Evolutionary conservation across 2,797 vertebrate genomes (phyloP), one percentile per base, ranked within the genome.

Genomic region (Dallia pectoralis): DNA sequence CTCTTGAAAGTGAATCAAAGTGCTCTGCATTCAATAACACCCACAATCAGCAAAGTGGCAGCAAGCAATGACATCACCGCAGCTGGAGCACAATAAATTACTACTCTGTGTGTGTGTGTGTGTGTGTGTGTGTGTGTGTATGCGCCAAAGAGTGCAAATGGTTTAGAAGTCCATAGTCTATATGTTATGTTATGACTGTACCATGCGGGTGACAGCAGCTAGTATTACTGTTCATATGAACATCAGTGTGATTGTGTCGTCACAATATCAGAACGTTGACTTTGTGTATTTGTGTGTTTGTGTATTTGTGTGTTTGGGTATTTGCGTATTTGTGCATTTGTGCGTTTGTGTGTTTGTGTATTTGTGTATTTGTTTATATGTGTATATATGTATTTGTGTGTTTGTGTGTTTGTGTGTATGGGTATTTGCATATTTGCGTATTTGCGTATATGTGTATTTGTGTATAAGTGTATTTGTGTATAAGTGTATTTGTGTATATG

Each of bases 1-100:
- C 78, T 90, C 89, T 92, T 91, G 89, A 92, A 91, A 82, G 84
- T 67, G 81, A 92, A 93, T 93, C 89, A 92, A 93, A 93, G 90
- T 84, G 84, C 87, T 95, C 95, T 97, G 96, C 93, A 96, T 96
- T 94, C 91, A 96, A 96, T 96, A 95, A 91, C 89, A 91, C 86
- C 90, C 88, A 94, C 92, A 94, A 96, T 96, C 94, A 95, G 94
- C 91, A 94, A 95, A 95, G 94, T 94, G 92, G 94, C 93, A 91
- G 91, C 93, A 89, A 89, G 82, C 81, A 85, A 93, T 97, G 95
- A 96, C 95, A 94, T 97, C 95, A 97, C 85, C 90, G 94, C 95
- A 96, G 96, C 87, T 92, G 89, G 87, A 91, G 86, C 85, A 83
- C 87, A 40, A 91, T 86, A 90, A 82, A 91, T 77, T 84, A 85